Evolutionary conservation across 2,888 invertebrate genomes (phyloP), one percentile per base, ranked within the genome.

Genomic region (Atrina japonica): DNA sequence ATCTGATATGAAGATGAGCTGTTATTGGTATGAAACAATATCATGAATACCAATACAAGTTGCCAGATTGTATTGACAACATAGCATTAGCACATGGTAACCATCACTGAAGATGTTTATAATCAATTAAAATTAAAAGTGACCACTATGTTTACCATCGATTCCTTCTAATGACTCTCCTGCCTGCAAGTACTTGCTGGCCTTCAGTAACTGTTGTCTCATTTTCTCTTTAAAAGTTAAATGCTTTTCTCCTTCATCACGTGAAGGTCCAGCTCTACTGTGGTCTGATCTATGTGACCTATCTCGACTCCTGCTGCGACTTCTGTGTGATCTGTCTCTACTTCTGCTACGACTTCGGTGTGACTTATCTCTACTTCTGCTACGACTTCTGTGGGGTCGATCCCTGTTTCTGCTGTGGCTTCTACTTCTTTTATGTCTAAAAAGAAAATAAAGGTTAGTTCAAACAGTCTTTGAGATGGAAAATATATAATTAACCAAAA

Each of bases 151-250:
- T 52, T 69, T 72, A 21, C 69, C 68, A 30, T 75, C 69, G 2
- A 52, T 53, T 23, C 55, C 67, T n/a, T 66, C 66, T 16, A 61
- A 30, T 1, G 58, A 63, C 18, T 78, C 73, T 18, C 72, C 76
- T n/a, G 75, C 74, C 41, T 80, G 77, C 27, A 76, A 61, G 21
- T 81, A 71, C 70, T 83, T 85, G 50, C 83, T 82, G 14, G 86
- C 83, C 61, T 84, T 80, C 11, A 88, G 61, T 14, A 89, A 65
- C 69, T 88, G 82, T 68, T 86, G 86, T 66, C 87, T 86, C 86
- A 89, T 83, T 70, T 86, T 80, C 63, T 90, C 88, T 70, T 88
- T 88, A 72, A 88, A 88, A 11, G 85, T 86, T 75, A 86, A 47
- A 27, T 86, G 84, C 72, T 85, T 83, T n/a, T 75, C 75, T 18